Percentiles rank a stretch among this genome's conserved stretches.
These are phyloP conservation scores for Okamejei kenojei DNA, from an alignment of 2,797 vertebrate genomes.

Conservation along the genomic window DNA sequence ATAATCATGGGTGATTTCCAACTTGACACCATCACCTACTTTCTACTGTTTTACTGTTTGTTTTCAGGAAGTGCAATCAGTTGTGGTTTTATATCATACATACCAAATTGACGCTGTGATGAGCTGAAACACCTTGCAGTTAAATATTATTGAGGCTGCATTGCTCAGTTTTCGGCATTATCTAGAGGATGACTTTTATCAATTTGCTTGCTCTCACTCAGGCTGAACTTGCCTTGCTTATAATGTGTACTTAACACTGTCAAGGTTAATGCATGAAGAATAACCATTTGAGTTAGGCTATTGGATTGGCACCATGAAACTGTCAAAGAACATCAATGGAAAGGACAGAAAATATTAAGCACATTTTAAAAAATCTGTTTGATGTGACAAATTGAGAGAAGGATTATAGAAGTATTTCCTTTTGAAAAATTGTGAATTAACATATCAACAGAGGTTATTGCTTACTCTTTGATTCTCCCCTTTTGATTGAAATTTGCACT, in stretches of 20 bases:
- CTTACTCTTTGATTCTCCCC: background rate
- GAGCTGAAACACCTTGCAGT: background rate
- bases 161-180: background rate
- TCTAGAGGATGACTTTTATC: background rate
- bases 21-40: background rate
- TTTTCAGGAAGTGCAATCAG: background rate
- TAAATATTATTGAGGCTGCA: background rate
- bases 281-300: background rate
- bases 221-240: background rate
- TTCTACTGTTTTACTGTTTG: background rate
- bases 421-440: background rate
- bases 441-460: background rate
- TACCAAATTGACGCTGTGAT: background rate
- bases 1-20: background rate
- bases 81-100: background rate
- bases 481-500: background rate
- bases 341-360: background rate
- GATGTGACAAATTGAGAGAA: background rate
- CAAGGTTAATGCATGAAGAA: background rate
- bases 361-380: background rate
- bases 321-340: background rate
- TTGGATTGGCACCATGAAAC: background rate
- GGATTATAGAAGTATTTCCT: background rate
- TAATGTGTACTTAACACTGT: background rate
- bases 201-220: background rate